Evolutionary conservation across 2,113 vertebrate species (phyloP), one percentile per base, ranked within the genome.

Genomic region (Ramphastos sulfuratus): DNA sequence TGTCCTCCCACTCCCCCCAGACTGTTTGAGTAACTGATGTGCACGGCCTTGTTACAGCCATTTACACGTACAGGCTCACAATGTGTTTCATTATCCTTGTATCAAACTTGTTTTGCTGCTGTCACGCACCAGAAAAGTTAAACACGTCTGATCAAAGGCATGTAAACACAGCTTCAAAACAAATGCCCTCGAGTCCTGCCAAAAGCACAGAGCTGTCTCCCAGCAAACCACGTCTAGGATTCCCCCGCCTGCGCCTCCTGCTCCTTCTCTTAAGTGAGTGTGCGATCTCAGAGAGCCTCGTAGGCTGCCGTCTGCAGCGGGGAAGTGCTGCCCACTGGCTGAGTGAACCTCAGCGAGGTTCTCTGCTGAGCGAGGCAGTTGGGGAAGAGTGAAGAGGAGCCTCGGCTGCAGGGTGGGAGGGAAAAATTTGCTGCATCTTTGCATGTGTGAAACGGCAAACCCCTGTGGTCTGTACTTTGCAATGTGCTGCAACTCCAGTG

Each of bases 31-130:
- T 46, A 50, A 44, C 72, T 69, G 86, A 74, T 93, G 92, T 70
- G 82, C 10, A 0, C 66, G 94, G 75, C 87, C 92, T 87, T 48
- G 80, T 70, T 92, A 90, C 7, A 78, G 79, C 85, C 67, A 1
- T 67, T 86, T 86, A 95, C 87, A 93, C 25, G 5, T 91, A 74
- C 42, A 21, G 72, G 55, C 39, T 46, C 86, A 92, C 87, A 92
- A 90, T 94, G 94, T 95, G 92, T 96, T 97, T 96, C 96, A 96
- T 96, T 95, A 96, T 94, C 95, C 91, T 70, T 91, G 93, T 97
- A 93, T 97, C 96, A 95, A 93, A 96, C 95, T 96, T 96, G 95
- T 96, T 97, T 97, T 96, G 89, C 94, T 95, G 94, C 93, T 97
- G 96, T 97, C 96, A 96, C 24, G 77, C 90, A 96, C 91, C 85